A percentile compares a stretch with the other conserved stretches of the same genome.
Conservation (phyloP, 2,797 vertebrate species). For the Centroberyx gerrardi region DNA sequence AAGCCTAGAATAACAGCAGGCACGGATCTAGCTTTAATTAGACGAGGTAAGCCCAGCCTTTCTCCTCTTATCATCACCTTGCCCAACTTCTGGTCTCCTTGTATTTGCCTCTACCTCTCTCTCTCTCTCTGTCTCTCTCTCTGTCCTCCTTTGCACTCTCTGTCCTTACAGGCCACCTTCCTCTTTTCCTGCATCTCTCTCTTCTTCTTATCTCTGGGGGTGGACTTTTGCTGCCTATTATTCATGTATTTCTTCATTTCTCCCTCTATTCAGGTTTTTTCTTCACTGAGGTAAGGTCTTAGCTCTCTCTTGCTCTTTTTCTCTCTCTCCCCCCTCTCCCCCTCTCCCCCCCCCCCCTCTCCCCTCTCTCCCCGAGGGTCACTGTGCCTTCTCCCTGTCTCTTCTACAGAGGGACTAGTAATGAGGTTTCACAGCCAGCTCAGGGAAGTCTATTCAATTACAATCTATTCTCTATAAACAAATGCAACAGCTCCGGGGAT, state of each 20-base stretch:
- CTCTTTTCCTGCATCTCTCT: not conserved
- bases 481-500: slow-evolving; percentile 54
- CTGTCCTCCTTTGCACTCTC: slow-evolving; percentile 13
- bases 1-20: slow-evolving; percentile 57
- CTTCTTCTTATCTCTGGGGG: not conserved
- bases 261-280: slow-evolving; percentile 15
- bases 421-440: slow-evolving; percentile 60
- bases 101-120: slow-evolving; percentile 5
- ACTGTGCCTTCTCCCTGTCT: slow-evolving; percentile 48
- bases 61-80: slow-evolving; percentile 16
- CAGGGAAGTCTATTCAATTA: slow-evolving; percentile 64
- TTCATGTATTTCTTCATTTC: not conserved
- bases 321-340: not conserved
- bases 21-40: slow-evolving; percentile 37
- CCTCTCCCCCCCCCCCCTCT: not conserved
- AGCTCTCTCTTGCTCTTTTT: slow-evolving; percentile 7
- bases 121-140: not conserved
- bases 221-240: not conserved
- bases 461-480: slow-evolving; percentile 47
- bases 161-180: not conserved
- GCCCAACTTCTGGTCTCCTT: not conserved
- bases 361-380: slow-evolving; percentile 30
- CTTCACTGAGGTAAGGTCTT: slow-evolving; percentile 22
- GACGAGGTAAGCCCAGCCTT: slow-evolving; percentile 30
- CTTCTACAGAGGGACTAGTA: slow-evolving; percentile 41